These are phyloP conservation scores for Antheraea yamamai DNA, from an alignment of 2,888 invertebrate species.

Conservation along the genomic window DNA sequence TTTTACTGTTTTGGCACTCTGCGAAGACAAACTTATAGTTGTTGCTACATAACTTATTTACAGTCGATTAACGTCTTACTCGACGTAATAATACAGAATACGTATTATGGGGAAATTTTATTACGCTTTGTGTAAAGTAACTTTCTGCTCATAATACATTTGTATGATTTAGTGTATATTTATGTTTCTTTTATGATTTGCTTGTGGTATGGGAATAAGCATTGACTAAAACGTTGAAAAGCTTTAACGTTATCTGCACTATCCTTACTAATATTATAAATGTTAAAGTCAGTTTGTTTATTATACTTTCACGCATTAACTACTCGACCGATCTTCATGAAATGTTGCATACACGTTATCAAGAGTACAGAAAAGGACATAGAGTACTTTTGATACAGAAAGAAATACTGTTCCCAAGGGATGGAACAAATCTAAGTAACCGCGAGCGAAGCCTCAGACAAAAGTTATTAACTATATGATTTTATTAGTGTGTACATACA, in stretches of 20 bases:
- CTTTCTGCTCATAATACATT: constrained; percentile 29
- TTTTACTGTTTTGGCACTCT: constrained; percentile 64
- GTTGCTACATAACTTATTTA: constrained; percentile 47
- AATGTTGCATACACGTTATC: too few relatives aligned
- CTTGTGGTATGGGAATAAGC: background rate
- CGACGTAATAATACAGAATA: constrained; percentile 26
- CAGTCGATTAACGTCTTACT: constrained; percentile 47
- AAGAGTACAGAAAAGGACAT: too few relatives aligned
- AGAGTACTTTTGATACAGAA: too few relatives aligned
- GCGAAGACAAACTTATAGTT: constrained; percentile 57
- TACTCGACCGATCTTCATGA: too few relatives aligned
- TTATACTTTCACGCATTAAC: too few relatives aligned
- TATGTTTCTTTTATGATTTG: constrained; percentile 31
- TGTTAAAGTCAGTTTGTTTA: too few relatives aligned
- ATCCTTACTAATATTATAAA: too few relatives aligned
- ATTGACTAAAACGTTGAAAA: background rate
- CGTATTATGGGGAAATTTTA: constrained; percentile 30
- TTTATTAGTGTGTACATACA: too few relatives aligned
- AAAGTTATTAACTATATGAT: too few relatives aligned
- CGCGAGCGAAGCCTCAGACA: too few relatives aligned
- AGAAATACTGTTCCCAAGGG: too few relatives aligned
- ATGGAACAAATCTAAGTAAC: too few relatives aligned
- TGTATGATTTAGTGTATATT: constrained; percentile 32
- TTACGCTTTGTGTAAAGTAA: constrained; percentile 32
- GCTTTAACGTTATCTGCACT: background rate